phyloP scores from a whole-genome alignment of 2,113 vertebrate genomes.

The Zosterops borbonicus region DNA sequence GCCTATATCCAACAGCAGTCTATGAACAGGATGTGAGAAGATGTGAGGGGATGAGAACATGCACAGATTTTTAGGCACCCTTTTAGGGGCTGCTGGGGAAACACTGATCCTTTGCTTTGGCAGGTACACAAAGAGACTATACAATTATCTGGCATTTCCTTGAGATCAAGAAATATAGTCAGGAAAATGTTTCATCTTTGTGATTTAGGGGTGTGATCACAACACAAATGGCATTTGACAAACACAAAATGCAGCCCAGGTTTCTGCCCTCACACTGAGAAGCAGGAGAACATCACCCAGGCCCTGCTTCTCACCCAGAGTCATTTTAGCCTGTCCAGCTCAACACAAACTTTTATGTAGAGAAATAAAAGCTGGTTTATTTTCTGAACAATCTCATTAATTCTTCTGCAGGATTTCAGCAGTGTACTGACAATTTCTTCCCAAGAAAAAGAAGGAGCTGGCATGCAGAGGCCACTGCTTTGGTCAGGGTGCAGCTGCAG shows the following conservation, averaged over 20 bases:
- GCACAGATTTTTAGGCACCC: background rate
- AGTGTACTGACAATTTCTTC: background rate
- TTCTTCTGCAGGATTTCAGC: background rate
- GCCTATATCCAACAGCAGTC: constrained; percentile 9
- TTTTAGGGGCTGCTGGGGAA: background rate
- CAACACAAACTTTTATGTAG: background rate
- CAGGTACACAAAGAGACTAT: background rate
- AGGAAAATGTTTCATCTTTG: background rate
- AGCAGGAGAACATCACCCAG: fast-evolving
- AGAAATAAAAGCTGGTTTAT: background rate
- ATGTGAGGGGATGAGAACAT: background rate
- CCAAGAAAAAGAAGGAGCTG: background rate
- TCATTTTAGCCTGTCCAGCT: background rate
- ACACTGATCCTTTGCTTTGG: background rate
- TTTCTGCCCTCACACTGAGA: background rate
- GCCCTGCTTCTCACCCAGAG: background rate
- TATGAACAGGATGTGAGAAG: background rate
- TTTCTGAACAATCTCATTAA: background rate
- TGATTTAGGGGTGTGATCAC: background rate
- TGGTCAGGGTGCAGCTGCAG: background rate
- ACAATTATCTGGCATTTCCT: background rate
- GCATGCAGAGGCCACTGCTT: background rate
- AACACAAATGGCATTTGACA: background rate
- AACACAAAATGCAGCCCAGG: background rate
- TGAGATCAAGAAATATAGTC: background rate